Base-by-base conservation (phyloP, 2,888 invertebrate species). In the Steromphala cineraria region DNA sequence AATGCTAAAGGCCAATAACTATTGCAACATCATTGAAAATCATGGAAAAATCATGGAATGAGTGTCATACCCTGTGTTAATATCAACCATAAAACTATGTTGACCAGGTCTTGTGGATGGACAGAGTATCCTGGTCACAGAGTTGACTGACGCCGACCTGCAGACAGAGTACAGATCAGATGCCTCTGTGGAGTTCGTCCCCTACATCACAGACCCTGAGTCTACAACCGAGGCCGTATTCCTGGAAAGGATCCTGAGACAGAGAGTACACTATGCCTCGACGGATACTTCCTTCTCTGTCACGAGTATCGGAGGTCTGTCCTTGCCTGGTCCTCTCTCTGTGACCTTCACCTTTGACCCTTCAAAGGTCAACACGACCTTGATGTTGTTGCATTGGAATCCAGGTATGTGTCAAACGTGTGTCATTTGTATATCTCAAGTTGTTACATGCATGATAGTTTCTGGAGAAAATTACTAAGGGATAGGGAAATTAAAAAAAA, bases 201-300 rank as follows among this genome's bases (percentile, higher is more conserved):
- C 89, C 8, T 88, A 87, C 80, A 85, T 90, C 74, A 85, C 83
- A 7, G 78, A 89, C 77, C 89, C 90, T 3, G 79, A 53, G 8
- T 86, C 88, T 2, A 79, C 78, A 0, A 40, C 79, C 13, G 36
- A 75, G 13, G 19, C 28, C 7, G 83, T 86, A 53, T 80, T 84
- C 24, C 81, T 86, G 19, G 87, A 89, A 24, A 79, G 89, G 21
- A 62, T 86, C 13, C 78, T 89, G 21, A 67, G 74, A 55, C 81
- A 80, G 56, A 85, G 89, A 88, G 85, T 78, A 36, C 74, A 79
- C 21, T 67, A 56, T 21, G 13, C 21, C 3, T 56, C 13, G 31
- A 52, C 62, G 2, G 80, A 80, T 71, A 55, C 56, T 19, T 80
- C 80, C 2, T 83, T 83, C 80, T 75, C 81, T 13, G 19, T 83